phyloP scores from a whole-genome alignment of 30 jellyfish, hydroid and myxozoan species.

The Turritopsis rubra region DNA sequence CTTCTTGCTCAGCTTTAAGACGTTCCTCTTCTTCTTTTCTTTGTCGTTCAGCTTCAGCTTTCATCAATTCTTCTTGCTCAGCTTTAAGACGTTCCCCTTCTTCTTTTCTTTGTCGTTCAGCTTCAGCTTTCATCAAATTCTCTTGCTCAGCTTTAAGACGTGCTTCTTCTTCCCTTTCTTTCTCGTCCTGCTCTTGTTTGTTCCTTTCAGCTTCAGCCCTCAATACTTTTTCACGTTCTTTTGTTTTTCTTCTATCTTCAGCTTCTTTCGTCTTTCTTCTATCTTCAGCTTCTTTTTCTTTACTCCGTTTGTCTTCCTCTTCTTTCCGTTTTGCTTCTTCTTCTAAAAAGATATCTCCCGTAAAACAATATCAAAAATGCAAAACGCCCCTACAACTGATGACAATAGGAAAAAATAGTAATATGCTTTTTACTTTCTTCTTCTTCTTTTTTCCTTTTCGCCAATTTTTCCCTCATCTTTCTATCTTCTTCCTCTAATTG shows the following conservation, averaged over 20 bases:
- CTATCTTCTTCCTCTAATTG: slow-evolving; percentile 15
- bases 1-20: too few species aligned
- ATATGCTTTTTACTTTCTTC: background rate
- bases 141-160: slow-evolving; percentile 21
- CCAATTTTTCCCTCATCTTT: slow-evolving; percentile 4
- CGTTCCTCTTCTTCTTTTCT: too few species aligned
- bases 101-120: slow-evolving; percentile 36
- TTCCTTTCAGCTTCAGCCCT: background rate
- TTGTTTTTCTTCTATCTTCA: background rate
- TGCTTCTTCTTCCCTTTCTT: slow-evolving; percentile 22
- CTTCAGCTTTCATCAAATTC: slow-evolving; percentile 38
- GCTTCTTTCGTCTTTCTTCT: slow-evolving; percentile 17
- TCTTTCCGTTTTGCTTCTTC: slow-evolving; percentile 30
- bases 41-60: too few species aligned
- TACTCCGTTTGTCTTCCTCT: slow-evolving; percentile 25
- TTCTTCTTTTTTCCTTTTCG: background rate
- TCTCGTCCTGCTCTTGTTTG: slow-evolving; percentile 19
- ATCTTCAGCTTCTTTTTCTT: slow-evolving; percentile 23
- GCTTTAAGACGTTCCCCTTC: slow-evolving; percentile 28
- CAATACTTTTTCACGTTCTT: background rate
- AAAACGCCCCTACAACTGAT: too few species aligned
- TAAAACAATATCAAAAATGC: too few species aligned
- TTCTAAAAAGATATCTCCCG: slow-evolving; percentile 18
- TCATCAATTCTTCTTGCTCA: slow-evolving; percentile 14
- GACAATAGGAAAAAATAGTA: too few species aligned